These are phyloP conservation scores for Sarcophaga carnaria DNA, from an alignment of 2,888 invertebrate species.

Conservation along the genomic window DNA sequence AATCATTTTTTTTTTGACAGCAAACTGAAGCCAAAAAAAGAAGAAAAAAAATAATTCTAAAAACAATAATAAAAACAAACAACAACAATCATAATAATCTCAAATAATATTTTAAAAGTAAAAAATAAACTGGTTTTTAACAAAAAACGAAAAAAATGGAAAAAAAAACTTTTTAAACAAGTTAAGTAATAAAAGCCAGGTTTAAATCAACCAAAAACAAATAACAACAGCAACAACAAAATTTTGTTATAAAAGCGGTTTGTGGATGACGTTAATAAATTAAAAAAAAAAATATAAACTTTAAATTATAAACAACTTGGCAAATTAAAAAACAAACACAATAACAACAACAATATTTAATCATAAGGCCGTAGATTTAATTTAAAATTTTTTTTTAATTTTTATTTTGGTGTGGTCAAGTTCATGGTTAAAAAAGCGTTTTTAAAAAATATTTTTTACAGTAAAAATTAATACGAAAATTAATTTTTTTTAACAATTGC, in stretches of 20 bases:
- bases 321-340: constrained; percentile 11
- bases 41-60: not conserved
- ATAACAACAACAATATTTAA: not conserved
- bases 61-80: not conserved
- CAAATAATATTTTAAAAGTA: too few relatives aligned
- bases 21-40: not conserved
- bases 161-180: not conserved
- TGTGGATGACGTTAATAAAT: not conserved
- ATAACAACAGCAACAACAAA: too few relatives aligned
- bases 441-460: not conserved
- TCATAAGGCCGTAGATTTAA: not conserved
- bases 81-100: not conserved
- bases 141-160: not conserved
- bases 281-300: not conserved
- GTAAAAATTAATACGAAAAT: not conserved
- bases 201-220: not conserved
- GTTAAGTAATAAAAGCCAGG: not conserved
- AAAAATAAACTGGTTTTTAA: not conserved
- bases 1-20: not conserved
- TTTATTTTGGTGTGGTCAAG: constrained; percentile 50
- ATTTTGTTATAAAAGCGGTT: not conserved
- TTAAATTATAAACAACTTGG: not conserved
- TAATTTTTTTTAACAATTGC: not conserved
- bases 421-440: constrained; percentile 41
- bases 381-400: not conserved